Evolutionary conservation across 2,888 invertebrate species (phyloP), one percentile per base, ranked within the genome.

Genomic region (Oxytorus armatus): DNA sequence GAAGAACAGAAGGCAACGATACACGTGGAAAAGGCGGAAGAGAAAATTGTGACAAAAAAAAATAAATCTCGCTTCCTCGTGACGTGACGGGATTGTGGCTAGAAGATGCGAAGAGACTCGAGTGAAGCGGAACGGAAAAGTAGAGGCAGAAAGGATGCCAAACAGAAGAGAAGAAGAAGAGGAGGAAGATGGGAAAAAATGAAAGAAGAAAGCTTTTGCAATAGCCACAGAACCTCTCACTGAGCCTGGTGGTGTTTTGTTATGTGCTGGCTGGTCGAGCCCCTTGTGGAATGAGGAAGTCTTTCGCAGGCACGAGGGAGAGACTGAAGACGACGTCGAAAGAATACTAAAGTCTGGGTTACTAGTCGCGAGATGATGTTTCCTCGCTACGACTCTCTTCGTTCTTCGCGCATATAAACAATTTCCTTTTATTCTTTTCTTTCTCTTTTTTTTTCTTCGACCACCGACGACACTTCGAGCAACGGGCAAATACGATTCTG

Each of bases 271-370:
- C 73, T 68, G 79, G 53, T 39, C 63, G 79, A 49, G 55, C 83
- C 83, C 81, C 85, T n/a, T 85, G 70, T 88, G 90, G 90, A 89
- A 90, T 90, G 90, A 90, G 90, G 90, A 90, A 90, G 89, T 88
- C 85, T 86, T 85, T 61, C 61, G 85, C 84, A 86, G 39, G 23
- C 51, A 51, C 23, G 44, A 73, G 81, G 61, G 55, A 53, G 51
- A 66, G 51, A 51, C 36, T 47, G 42, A 51, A 5, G 42, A 82
- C 82, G 85, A 89, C 89, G 87, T 85, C 85, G 81, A 82, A 86
- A 84, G 90, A 90, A 90, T 90, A 90, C 89, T 90, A 90, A 90
- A 90, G 89, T 90, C 88, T 90, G 87, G 88, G 89, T 89, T 90
- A 90, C 88, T 87, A 89, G 89, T 86, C 86, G 86, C 73, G 76